Evolutionary conservation across 2,113 vertebrate genomes (phyloP).

Genomic region (Chionis minor): DNA sequence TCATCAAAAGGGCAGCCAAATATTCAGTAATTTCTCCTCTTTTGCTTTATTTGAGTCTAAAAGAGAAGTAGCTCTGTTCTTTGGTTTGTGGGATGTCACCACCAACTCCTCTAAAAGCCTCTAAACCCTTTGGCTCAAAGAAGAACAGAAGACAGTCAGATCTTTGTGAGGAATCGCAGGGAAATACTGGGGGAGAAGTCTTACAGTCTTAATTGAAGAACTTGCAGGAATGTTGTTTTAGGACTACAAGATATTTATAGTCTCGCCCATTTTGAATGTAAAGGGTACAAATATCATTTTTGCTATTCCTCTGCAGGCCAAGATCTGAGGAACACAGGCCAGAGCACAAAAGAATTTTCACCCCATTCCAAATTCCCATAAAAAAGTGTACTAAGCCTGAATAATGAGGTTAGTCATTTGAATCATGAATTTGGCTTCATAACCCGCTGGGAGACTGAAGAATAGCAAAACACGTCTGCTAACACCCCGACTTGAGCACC

Average conservation of each 20-base stretch:
- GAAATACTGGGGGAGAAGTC: background rate
- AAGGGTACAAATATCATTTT: background rate
- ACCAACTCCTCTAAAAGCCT: background rate
- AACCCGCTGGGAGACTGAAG: background rate
- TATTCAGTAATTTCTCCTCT: background rate
- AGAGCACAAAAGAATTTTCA: conserved; percentile 53
- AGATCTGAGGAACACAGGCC: conserved; percentile 6
- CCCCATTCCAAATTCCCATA: conserved; percentile 38
- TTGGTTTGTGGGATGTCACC: background rate
- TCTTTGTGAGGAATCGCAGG: background rate
- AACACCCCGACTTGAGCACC: background rate
- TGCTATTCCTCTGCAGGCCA: conserved; percentile 17
- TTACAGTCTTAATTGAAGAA: background rate
- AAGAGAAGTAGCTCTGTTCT: conserved; percentile 9
- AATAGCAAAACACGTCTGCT: conserved; percentile 43
- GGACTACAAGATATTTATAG: conserved; percentile 15
- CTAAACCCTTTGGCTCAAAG: background rate
- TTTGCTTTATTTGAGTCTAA: background rate
- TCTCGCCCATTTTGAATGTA: background rate
- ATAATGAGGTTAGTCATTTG: conserved; percentile 32
- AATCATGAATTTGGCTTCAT: conserved; percentile 17
- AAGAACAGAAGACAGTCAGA: background rate
- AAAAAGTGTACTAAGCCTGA: conserved; percentile 9
- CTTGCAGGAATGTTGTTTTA: conserved; percentile 5
- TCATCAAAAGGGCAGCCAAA: background rate